Percentiles rank a stretch among this genome's conserved stretches.
These are phyloP conservation scores for Rhynchotus rufescens DNA, from an alignment of 2,797 vertebrate species.

Conservation along the genomic window DNA sequence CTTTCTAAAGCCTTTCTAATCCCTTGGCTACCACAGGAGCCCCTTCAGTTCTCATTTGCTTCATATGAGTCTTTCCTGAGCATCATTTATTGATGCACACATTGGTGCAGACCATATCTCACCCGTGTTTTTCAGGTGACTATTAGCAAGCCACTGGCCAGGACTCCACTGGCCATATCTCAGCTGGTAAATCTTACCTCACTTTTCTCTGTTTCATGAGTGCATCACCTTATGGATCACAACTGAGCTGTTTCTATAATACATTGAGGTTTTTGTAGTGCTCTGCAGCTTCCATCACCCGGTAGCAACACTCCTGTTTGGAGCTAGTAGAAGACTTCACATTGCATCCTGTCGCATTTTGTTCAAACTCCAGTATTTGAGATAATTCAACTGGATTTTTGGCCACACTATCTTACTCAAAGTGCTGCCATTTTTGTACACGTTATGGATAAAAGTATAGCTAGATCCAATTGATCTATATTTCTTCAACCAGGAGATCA, in stretches of 20 bases:
- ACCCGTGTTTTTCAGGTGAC: background rate
- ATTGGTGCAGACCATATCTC: background rate
- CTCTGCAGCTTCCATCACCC: background rate
- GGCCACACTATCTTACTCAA: too few relatives aligned
- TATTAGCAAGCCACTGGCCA: too few relatives aligned
- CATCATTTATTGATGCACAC: rapidly evolving
- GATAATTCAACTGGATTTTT: background rate
- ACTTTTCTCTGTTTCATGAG: background rate
- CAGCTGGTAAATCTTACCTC: background rate
- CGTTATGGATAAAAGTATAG: background rate
- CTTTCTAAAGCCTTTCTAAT: background rate
- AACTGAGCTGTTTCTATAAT: background rate
- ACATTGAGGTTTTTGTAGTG: background rate
- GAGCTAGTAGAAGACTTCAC: background rate
- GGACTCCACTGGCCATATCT: rapidly evolving
- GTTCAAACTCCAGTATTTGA: background rate
- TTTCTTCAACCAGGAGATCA: background rate
- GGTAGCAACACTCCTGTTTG: background rate
- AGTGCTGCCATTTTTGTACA: background rate
- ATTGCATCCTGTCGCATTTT: background rate
- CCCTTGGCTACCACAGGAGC: background rate
- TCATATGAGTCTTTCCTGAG: background rate
- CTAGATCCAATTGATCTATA: background rate
- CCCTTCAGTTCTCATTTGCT: background rate
- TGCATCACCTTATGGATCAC: background rate